Evolutionary conservation across 2,888 invertebrate species (phyloP).

Genomic region (Coremacera marginata): DNA sequence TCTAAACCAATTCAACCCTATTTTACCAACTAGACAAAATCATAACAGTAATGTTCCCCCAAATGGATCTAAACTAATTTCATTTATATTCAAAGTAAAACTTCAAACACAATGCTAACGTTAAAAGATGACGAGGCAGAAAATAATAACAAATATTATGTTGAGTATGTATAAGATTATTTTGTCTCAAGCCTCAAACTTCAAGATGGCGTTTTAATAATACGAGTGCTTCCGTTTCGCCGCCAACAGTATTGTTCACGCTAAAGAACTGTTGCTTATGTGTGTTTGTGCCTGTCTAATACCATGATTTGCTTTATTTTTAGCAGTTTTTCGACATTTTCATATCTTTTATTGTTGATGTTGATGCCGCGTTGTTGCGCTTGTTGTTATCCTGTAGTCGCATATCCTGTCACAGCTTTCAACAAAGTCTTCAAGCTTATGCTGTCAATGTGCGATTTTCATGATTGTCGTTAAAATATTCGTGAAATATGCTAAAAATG

Average conservation of each 20-base stretch:
- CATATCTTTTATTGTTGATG: neutral
- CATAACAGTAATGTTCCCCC: too few species aligned
- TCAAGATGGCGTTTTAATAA: slow-evolving; percentile 23
- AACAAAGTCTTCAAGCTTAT: neutral
- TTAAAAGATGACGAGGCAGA: neutral
- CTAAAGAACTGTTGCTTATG: neutral
- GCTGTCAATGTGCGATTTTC: neutral
- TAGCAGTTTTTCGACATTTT: neutral
- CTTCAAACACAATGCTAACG: neutral
- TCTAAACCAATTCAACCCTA: too few species aligned
- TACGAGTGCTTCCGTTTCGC: slow-evolving; percentile 5
- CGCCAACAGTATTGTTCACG: neutral
- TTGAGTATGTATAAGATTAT: neutral
- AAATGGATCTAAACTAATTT: neutral
- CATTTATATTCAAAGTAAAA: slow-evolving; percentile 28
- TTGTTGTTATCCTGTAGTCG: neutral
- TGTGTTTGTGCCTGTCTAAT: neutral
- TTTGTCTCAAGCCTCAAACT: neutral
- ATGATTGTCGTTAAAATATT: slow-evolving; percentile 5
- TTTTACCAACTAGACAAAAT: too few species aligned
- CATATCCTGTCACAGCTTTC: neutral
- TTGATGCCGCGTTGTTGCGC: neutral
- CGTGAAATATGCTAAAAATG: neutral
- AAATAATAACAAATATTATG: slow-evolving; percentile 2
- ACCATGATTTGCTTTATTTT: slow-evolving; percentile 19